Percentiles rank a stretch among this genome's conserved stretches.
These are phyloP conservation scores for Neosalanx taihuensis DNA, from an alignment of 2,797 vertebrate species.

Conservation along the genomic window DNA sequence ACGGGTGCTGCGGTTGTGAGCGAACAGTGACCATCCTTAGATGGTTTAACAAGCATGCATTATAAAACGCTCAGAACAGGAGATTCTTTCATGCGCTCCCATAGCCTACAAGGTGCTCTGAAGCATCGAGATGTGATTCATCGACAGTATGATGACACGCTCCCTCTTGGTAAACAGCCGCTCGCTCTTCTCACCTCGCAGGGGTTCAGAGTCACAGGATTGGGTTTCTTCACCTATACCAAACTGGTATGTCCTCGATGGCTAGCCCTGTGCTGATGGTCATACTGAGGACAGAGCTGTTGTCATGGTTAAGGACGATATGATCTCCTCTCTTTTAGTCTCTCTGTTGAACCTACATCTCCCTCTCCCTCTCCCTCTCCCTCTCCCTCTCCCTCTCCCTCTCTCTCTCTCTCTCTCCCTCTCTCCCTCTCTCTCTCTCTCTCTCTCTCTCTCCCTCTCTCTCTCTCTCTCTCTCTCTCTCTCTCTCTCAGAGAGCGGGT, in stretches of 20 bases:
- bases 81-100: no score
- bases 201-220: no score
- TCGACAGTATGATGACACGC: no score
- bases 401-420: slow-evolving; percentile 6
- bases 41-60: no score
- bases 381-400: slow-evolving; percentile 1
- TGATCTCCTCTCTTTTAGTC: neutral
- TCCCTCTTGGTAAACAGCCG: no score
- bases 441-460: neutral
- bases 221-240: no score
- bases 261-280: slow-evolving; percentile 14
- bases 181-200: no score
- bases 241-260: slow-evolving; percentile 22
- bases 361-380: neutral
- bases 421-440: neutral
- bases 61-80: no score
- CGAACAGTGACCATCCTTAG: no score
- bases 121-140: no score
- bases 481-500: slow-evolving; percentile 5
- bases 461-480: neutral
- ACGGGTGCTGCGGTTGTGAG: no score
- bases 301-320: slow-evolving; percentile 7
- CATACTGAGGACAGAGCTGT: slow-evolving; percentile 13
- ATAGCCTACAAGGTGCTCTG: no score
- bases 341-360: neutral